Evolutionary conservation across 1,140 invertebrate genomes (phyloP).

Genomic region (Drosophila miranda): DNA sequence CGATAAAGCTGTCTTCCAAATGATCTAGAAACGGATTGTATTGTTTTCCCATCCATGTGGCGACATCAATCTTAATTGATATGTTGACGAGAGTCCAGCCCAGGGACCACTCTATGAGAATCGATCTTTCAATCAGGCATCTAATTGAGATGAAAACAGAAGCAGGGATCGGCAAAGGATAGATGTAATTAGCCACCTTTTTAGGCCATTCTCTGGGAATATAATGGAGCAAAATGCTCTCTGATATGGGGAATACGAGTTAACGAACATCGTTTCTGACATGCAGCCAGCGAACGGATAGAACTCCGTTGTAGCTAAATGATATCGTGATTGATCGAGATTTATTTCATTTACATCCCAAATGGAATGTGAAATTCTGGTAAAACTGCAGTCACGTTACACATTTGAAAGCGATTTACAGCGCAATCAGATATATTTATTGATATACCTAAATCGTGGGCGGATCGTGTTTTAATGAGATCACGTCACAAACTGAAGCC

Average conservation of each 20-base stretch:
- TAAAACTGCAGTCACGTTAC: background rate
- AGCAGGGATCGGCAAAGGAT: no score
- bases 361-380: background rate
- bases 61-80: conserved; percentile 73
- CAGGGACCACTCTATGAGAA: conserved; percentile 1
- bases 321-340: conserved; percentile 14
- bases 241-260: no score
- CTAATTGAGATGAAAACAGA: no score
- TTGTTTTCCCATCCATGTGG: background rate
- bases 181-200: no score
- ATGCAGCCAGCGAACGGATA: background rate
- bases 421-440: conserved; percentile 23
- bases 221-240: no score
- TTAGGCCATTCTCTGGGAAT: no score
- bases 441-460: conserved; percentile 16
- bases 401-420: conserved; percentile 18
- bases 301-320: no score
- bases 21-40: conserved; percentile 12
- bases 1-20: conserved; percentile 49
- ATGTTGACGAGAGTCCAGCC: conserved; percentile 5
- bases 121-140: no score
- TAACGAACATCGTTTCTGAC: no score
- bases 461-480: conserved; percentile 12
- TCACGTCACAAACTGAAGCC: conserved; percentile 21
- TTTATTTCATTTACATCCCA: conserved; percentile 17